Base-by-base conservation (phyloP, 2,888 invertebrate genomes). In the Tridacna crocea region DNA sequence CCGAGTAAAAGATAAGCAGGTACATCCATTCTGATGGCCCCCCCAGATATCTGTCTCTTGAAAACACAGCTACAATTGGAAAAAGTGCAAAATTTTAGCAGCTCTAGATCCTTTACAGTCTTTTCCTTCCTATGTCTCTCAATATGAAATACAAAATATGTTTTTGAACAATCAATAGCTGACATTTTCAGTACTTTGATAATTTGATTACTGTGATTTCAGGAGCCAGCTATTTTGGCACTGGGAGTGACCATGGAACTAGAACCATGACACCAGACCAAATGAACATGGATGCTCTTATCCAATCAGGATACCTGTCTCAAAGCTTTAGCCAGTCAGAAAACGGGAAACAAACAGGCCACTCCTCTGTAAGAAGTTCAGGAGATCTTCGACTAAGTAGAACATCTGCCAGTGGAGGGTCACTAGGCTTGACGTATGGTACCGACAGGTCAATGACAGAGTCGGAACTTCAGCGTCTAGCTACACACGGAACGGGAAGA, bases 241-340 rank as follows among this genome's bases (percentile, higher is more conserved):
- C 70, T 22, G 72, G 87, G 46, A 83, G 82, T 66, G 77, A 83
- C 26, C 36, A 74, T 36, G 89, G 88, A 51, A 85, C 91, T 11
- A 80, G 89, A 22, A 84, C 89, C 26, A 87, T 90, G 82, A 93
- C 92, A 4, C 91, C 92, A 10, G 93, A 93, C 81, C 92, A 92
- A 88, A 91, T 92, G 88, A 92, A 92, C 83, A 83, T 91, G 22
- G 92, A 93, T 47, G 89, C 88, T 74, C 87, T 92, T 65, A 86
- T 92, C 73, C 91, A 91, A 82, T 91, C 92, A 70, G 91, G 90
- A 26, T 92, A 92, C 84, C 82, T 92, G 65, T 88, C 87, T 72
- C 89, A 89, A 79, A 90, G 89, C 65, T 87, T 90, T 76, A 91
- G 90, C 79, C 88, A 89, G 80, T 89, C 88, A 76, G 88, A 87